Base-by-base conservation (phyloP, 2,888 invertebrate species). In the Agrochola lychnidis region DNA sequence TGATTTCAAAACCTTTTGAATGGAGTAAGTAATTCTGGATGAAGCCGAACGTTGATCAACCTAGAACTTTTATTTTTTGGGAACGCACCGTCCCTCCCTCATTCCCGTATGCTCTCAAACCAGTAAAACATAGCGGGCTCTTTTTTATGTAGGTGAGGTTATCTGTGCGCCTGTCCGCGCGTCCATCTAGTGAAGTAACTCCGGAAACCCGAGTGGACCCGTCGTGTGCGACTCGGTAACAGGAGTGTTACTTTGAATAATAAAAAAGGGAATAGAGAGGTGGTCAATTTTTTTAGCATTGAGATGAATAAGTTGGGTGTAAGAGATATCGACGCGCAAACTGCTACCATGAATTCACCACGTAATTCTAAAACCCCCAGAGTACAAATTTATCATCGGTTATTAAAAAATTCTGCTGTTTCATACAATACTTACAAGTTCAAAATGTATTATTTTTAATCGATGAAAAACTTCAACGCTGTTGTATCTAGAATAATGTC, bases 141-240 rank as follows among this genome's bases (percentile, higher is more conserved):
- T 75, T 88, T 75, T 87, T 87, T 88, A 88, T 88, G 81, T 84
- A 81, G 71, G 82, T 61, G 74, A 86, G 78, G 80, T 88, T 86
- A 88, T 87, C 82, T 57, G 66, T 42, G 45, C 48, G 80, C 64
- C 84, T 72, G 82, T 86, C 67, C 74, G 70, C 69, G 51, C 69
- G 69, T 80, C 78, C 79, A 71, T 66, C 73, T 64, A 53, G 25
- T 76, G 42, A 25, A 81, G 57, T 72, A 25, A 40, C 67, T 71
- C 22, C 40, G 25, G 36, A 3, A 14, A 25, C 22, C n/a, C 36
- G 67, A 74, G 56, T 56, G 61, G 59, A 68, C 62, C 73, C 67
- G 70, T 74, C 64, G 67, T 81, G 53, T 70, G 68, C 48, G 45
- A 71, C 40, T 36, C 61, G 12, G 61, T 75, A 40, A 73, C 45